A percentile compares a stretch with the other conserved stretches of the same genome.
These are phyloP conservation scores for Dolichotis patagonum DNA, from an alignment of 2,113 vertebrate species.

Conservation along the genomic window DNA sequence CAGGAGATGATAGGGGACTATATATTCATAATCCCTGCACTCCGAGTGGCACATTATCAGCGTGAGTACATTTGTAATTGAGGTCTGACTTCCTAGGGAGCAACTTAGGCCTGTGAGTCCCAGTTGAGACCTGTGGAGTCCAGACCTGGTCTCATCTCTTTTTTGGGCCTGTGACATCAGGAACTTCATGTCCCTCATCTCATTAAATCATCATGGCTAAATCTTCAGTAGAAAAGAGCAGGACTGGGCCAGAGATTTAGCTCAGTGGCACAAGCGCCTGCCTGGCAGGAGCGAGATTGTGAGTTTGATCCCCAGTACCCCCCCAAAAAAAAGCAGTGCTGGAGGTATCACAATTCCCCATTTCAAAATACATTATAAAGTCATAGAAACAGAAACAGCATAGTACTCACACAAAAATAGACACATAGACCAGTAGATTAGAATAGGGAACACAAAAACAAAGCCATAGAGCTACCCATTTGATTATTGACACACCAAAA, in stretches of 20 bases:
- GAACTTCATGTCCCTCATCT: neutral
- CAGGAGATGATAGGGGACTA: slow-evolving; percentile 87
- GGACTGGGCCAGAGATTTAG: too few species aligned
- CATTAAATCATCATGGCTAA: neutral
- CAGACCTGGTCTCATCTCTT: neutral
- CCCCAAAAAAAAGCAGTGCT: neutral
- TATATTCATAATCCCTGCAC: slow-evolving; percentile 85
- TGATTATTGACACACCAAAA: neutral
- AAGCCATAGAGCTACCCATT: neutral
- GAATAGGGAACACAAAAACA: neutral
- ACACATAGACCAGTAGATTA: neutral
- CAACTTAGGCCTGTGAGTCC: neutral
- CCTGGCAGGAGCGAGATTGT: too few species aligned
- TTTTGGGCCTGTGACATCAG: neutral
- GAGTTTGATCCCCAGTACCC: too few species aligned
- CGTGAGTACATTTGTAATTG: slow-evolving; percentile 79
- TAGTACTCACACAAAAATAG: neutral
- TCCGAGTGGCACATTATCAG: slow-evolving; percentile 85
- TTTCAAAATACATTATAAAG: neutral
- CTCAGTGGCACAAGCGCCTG: too few species aligned
- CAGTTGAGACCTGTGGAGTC: neutral
- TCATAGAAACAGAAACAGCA: neutral
- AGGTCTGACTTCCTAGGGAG: neutral
- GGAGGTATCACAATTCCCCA: neutral
- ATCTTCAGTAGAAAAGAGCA: neutral